Conservation (phyloP, 2,113 vertebrate genomes). For the Anser brachyrhynchus region DNA sequence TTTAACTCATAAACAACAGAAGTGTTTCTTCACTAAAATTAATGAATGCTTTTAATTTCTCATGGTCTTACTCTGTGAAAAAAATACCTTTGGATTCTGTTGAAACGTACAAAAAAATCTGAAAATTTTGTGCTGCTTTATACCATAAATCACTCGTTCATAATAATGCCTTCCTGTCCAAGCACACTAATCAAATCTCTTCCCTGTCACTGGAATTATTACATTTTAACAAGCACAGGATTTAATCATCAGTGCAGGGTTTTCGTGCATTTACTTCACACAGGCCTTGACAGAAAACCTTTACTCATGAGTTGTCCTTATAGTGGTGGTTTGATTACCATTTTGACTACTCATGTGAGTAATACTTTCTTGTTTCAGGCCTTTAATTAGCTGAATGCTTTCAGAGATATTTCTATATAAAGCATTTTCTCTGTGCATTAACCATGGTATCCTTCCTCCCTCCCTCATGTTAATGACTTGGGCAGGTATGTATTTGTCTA, state of each 20-base stretch:
- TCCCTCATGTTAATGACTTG: slow-evolving; percentile 47
- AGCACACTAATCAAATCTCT: slow-evolving; percentile 66
- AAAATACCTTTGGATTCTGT: neutral
- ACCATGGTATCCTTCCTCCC: slow-evolving; percentile 34
- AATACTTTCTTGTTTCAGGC: slow-evolving; percentile 37
- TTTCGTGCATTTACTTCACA: neutral
- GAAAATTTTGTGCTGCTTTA: neutral
- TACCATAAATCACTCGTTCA: slow-evolving; percentile 57
- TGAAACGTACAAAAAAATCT: neutral
- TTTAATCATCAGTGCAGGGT: slow-evolving; percentile 57
- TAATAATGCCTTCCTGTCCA: slow-evolving; percentile 49
- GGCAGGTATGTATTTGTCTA: slow-evolving; percentile 40
- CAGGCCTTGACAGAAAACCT: slow-evolving; percentile 51
- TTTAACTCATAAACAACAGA: neutral
- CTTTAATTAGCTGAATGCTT: slow-evolving; percentile 60
- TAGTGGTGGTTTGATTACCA: slow-evolving; percentile 48
- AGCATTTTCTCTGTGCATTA: slow-evolving; percentile 43
- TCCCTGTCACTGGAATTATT: slow-evolving; percentile 63
- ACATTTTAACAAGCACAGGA: slow-evolving; percentile 64
- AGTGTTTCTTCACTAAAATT: neutral
- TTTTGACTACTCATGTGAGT: slow-evolving; percentile 62
- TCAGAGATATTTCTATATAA: slow-evolving; percentile 22
- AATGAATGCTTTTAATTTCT: neutral
- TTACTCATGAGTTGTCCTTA: slow-evolving; percentile 27
- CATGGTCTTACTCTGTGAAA: neutral